phyloP scores from a whole-genome alignment of 1,140 invertebrate genomes.

The Scaptodrosophila lebanonensis region DNA sequence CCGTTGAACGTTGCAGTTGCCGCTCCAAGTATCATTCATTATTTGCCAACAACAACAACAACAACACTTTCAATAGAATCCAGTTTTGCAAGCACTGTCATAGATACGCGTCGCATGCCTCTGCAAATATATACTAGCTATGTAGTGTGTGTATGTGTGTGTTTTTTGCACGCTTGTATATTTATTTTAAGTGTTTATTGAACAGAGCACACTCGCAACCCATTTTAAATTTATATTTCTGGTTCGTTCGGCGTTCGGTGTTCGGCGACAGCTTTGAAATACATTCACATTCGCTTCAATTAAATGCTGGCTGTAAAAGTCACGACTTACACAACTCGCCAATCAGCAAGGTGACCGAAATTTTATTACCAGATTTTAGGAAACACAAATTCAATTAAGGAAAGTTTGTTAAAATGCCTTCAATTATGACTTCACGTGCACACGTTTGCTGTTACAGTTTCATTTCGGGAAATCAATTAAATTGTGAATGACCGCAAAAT shows the following conservation, averaged over 20 bases:
- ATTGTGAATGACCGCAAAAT: no score
- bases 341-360: no score
- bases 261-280: conserved; percentile 57
- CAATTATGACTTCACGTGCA: no score
- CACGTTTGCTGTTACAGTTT: no score
- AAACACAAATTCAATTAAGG: no score
- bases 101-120: conserved; percentile 17
- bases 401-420: no score
- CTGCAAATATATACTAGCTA: conserved; percentile 20
- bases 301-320: no score
- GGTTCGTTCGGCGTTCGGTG: no score
- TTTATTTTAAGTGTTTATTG: conserved; percentile 43
- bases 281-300: conserved; percentile 24
- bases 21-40: conserved; percentile 57
- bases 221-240: conserved; percentile 30
- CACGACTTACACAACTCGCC: no score
- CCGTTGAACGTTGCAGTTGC: conserved; percentile 17
- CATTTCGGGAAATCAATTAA: no score
- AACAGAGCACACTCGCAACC: conserved; percentile 2
- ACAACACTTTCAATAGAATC: conserved; percentile 71
- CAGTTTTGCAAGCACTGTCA: conserved; percentile 44
- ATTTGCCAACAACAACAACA: conserved; percentile 12
- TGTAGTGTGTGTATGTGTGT: conserved; percentile 5
- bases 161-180: conserved; percentile 1
- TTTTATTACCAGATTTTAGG: no score